A percentile compares a stretch with the other conserved stretches of the same genome.
Evolutionary conservation across 2,797 vertebrate species (phyloP).

Genomic region (Tamandua tetradactyla): DNA sequence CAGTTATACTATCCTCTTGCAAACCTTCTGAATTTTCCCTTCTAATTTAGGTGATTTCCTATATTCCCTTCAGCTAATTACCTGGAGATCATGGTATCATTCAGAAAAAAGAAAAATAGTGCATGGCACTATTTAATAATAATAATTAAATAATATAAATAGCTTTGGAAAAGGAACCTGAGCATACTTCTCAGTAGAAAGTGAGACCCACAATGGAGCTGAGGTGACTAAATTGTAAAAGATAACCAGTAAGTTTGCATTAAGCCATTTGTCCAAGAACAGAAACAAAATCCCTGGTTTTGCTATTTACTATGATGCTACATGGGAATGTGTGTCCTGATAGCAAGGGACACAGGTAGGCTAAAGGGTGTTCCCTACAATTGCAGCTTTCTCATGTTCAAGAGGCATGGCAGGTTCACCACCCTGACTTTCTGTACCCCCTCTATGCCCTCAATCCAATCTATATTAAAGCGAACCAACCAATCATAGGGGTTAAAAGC

Average conservation of each 20-base stretch:
- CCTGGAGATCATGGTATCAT: background rate
- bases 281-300: background rate
- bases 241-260: too few species aligned
- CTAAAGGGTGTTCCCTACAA: background rate
- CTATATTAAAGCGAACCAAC: background rate
- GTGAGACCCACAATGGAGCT: background rate
- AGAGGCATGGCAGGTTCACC: background rate
- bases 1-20: background rate
- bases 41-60: background rate
- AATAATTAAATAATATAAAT: background rate
- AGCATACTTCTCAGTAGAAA: background rate
- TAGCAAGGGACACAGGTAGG: background rate
- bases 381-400: background rate
- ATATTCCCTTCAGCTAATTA: background rate
- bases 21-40: background rate
- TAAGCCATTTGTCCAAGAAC: background rate
- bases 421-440: background rate
- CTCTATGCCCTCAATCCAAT: too few species aligned
- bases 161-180: background rate
- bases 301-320: background rate
- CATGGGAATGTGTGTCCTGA: background rate
- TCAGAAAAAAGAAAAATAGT: background rate
- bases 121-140: too few species aligned
- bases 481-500: background rate
- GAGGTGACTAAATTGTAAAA: background rate